Base-by-base conservation (phyloP, 2,113 vertebrate species). In the Orycteropus afer region DNA sequence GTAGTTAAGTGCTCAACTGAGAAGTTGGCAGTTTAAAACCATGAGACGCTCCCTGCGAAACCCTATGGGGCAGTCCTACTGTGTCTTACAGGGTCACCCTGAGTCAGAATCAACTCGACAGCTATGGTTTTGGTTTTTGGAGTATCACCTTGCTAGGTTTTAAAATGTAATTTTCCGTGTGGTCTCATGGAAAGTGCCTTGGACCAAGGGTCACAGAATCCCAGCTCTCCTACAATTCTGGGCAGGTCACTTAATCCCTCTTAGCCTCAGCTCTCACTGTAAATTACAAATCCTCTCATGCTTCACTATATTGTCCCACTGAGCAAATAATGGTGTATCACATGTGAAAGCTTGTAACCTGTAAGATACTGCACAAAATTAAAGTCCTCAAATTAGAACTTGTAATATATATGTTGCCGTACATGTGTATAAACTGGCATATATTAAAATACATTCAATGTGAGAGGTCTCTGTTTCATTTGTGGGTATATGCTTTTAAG, bases 281-380 rank as follows among this genome's bases (percentile, higher is more conserved):
- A 93, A 97, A 92, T 89, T 14, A n/a, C 32, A 92, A 91, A 61
- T 57, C 13, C 15, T 29, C 49, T 73, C 83, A 76, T 40, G 74
- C 15, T 25, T 69, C 53, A 81, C 18, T 57, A 47, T 42, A 42
- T 0, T 42, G 13, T 89, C 92, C 85, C 29, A 74, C 0, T 51
- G 53, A 93, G 57, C 14, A 86, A 86, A 83, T 17, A n/a, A 67
- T 29, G 9, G 8, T 71, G 13, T 76, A 57, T 47, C 55, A 18
- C 34, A 61, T n/a, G 10, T 61, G 45, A 95, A 91, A 91, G 10
- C n/a, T 37, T 82, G 14, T 67, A 90, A 82, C 13, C 42, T 55
- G 2, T 32, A 32, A 59, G n/a, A 78, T 22, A 45, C 1, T 40
- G 3, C 25, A 88, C 53, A 23, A 86, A 89, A 73, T 61, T 29